Percentiles rank a stretch among this genome's conserved stretches.
Evolutionary conservation across 2,888 invertebrate genomes (phyloP).

Genomic region (Ypsolopha scabrella): DNA sequence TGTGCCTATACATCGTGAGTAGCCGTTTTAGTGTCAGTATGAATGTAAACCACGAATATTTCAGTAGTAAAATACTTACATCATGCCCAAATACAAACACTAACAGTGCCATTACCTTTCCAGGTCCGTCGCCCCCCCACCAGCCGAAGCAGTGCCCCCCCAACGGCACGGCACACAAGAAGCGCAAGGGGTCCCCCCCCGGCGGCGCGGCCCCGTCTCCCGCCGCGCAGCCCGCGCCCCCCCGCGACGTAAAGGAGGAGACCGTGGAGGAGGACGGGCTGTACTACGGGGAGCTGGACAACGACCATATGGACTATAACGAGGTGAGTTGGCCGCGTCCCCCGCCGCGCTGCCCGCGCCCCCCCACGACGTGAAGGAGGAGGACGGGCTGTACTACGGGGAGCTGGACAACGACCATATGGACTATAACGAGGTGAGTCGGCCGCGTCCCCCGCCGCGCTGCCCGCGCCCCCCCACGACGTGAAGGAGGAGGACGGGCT

Average conservation of each 20-base stretch:
- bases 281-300: constrained; percentile 59
- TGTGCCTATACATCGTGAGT: too few relatives aligned
- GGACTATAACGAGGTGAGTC: constrained; percentile 32
- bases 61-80: too few relatives aligned
- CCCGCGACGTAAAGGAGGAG: constrained; percentile 50
- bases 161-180: constrained; percentile 37
- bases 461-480: constrained; percentile 16
- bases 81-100: too few relatives aligned
- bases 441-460: constrained; percentile 7
- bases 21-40: too few relatives aligned
- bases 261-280: constrained; percentile 63
- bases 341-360: constrained; percentile 9
- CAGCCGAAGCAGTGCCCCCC: constrained; percentile 16
- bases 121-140: constrained; percentile 13
- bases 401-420: constrained; percentile 57
- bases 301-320: constrained; percentile 55
- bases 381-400: constrained; percentile 61
- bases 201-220: constrained; percentile 6
- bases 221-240: constrained; percentile 9
- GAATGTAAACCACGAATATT: too few relatives aligned
- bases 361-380: constrained; percentile 45
- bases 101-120: constrained; percentile 1
- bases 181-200: constrained; percentile 26
- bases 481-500: constrained; percentile 64
- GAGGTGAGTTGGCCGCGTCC: constrained; percentile 1